These are phyloP conservation scores for Nibea albiflora DNA, from an alignment of 2,113 vertebrate genomes.

Conservation along the genomic window DNA sequence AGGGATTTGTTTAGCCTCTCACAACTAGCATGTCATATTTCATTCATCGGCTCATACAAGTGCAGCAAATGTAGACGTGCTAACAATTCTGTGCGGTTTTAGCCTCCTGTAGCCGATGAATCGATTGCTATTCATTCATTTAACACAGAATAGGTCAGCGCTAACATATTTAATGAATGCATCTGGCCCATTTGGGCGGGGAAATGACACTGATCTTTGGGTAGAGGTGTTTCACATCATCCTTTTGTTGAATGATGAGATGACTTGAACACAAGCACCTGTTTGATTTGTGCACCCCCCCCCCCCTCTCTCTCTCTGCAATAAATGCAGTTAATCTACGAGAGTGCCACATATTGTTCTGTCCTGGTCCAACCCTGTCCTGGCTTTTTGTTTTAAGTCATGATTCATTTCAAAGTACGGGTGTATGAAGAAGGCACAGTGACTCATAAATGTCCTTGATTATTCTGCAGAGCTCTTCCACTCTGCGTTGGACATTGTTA, in stretches of 20 bases:
- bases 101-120: not conserved
- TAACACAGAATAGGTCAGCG: not conserved
- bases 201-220: slow-evolving; percentile 10
- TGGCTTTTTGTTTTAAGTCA: slow-evolving; percentile 14
- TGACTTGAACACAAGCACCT: slow-evolving; percentile 5
- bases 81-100: not conserved
- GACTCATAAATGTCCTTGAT: slow-evolving; percentile 68
- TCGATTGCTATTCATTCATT: not conserved
- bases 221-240: slow-evolving; percentile 7
- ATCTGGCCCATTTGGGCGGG: slow-evolving; percentile 34
- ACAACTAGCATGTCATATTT: slow-evolving; percentile 21
- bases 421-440: slow-evolving; percentile 40
- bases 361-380: not conserved
- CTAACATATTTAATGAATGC: not conserved
- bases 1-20: not conserved
- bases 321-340: not conserved
- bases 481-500: slow-evolving; percentile 16
- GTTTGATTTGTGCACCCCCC: not conserved
- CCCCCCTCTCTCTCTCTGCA: not conserved
- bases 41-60: slow-evolving; percentile 47
- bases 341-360: not conserved
- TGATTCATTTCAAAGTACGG: slow-evolving; percentile 33
- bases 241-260: not conserved
- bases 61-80: not conserved
- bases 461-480: slow-evolving; percentile 45